Evolutionary conservation across 2,113 vertebrate species (phyloP).

Genomic region (Antennarius striatus): DNA sequence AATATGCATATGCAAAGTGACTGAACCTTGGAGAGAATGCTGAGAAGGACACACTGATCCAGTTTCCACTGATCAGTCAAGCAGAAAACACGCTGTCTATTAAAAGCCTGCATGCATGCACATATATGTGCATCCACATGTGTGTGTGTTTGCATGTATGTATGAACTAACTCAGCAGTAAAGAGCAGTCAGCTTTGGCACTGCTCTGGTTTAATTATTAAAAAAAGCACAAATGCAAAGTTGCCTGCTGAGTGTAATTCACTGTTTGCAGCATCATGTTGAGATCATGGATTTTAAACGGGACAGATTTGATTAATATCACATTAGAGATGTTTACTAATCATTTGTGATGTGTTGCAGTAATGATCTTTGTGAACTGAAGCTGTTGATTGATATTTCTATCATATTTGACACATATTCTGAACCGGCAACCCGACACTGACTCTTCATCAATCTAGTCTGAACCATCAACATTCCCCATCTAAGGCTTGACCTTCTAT

Average conservation of each 20-base stretch:
- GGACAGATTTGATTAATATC: background rate
- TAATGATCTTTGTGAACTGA: background rate
- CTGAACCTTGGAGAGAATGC: slow-evolving; percentile 50
- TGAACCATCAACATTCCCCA: too few relatives aligned
- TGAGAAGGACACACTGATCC: slow-evolving; percentile 57
- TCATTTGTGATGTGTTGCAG: background rate
- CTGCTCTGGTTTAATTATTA: slow-evolving; percentile 40
- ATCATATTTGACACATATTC: too few relatives aligned
- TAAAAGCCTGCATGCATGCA: slow-evolving; percentile 34
- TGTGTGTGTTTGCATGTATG: background rate
- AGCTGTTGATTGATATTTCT: background rate
- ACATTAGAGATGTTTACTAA: background rate
- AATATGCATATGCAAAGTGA: slow-evolving; percentile 45
- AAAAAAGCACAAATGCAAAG: slow-evolving; percentile 34
- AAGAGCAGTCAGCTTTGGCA: slow-evolving; percentile 16
- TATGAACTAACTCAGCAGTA: slow-evolving; percentile 28
- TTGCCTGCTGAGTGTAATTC: slow-evolving; percentile 21
- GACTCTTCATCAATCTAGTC: too few relatives aligned
- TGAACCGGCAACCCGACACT: too few relatives aligned
- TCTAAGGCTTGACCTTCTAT: background rate
- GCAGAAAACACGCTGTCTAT: slow-evolving; percentile 61
- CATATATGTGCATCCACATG: background rate
- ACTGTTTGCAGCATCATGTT: slow-evolving; percentile 24
- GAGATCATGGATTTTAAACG: background rate
- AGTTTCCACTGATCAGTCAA: slow-evolving; percentile 52